Conservation (phyloP, 1,140 invertebrate genomes). For the Scaptomyza hsui region DNA sequence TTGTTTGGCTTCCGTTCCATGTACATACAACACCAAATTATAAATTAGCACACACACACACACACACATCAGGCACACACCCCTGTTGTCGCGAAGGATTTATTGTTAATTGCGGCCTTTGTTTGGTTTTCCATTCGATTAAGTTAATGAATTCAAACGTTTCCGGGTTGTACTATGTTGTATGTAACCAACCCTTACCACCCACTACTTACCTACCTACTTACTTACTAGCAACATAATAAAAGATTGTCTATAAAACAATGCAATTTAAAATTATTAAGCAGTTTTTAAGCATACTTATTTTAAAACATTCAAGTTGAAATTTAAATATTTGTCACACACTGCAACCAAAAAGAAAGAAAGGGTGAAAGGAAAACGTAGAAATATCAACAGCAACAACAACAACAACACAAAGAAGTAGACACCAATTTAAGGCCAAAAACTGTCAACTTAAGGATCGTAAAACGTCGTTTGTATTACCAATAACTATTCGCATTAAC, state of each 20-base stretch:
- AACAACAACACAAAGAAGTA: constrained; percentile 1
- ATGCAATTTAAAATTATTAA: too few species aligned
- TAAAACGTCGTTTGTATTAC: constrained; percentile 77
- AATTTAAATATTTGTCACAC: neutral
- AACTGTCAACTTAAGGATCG: constrained; percentile 72
- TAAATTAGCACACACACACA: constrained; percentile 53
- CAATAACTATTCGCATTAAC: constrained; percentile 70
- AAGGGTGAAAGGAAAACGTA: neutral
- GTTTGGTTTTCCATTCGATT: constrained; percentile 72
- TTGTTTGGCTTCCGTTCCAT: constrained; percentile 8
- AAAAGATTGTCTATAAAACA: too few species aligned
- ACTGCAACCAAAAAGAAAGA: neutral
- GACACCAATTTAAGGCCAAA: constrained; percentile 37
- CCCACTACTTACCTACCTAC: too few species aligned
- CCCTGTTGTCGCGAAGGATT: constrained; percentile 45
- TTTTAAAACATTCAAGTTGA: neutral
- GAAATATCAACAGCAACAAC: neutral
- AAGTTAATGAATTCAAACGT: neutral
- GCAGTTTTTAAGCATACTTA: too few species aligned
- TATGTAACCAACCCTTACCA: too few species aligned
- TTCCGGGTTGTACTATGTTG: neutral
- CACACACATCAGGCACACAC: neutral
- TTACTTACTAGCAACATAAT: too few species aligned
- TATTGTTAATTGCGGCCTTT: constrained; percentile 71
- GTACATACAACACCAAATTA: constrained; percentile 52